Evolutionary conservation across 2,113 vertebrate species (phyloP).

Genomic region (Pangasianodon hypophthalmus): DNA sequence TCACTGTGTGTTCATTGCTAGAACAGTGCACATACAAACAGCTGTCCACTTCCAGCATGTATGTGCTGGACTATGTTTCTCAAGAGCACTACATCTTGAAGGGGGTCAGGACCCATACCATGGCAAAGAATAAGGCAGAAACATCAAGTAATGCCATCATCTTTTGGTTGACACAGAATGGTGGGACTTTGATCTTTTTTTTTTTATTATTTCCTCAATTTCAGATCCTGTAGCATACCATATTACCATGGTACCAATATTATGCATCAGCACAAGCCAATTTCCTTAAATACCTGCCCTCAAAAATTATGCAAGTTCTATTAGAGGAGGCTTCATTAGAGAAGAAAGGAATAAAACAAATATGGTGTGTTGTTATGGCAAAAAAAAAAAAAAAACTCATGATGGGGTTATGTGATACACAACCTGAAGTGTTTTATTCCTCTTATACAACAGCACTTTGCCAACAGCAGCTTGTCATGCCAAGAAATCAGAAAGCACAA

Average conservation of each 20-base stretch:
- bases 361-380: not conserved
- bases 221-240: not conserved
- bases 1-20: not conserved
- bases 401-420: not conserved
- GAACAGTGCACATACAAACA: not conserved
- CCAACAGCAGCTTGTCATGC: not conserved
- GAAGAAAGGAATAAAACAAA: not conserved
- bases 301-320: not conserved
- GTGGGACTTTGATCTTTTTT: not conserved
- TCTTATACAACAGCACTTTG: not conserved
- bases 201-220: not conserved
- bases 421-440: not conserved
- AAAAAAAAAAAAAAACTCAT: not conserved
- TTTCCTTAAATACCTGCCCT: not conserved
- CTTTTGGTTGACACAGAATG: not conserved
- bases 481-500: not conserved
- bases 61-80: not conserved
- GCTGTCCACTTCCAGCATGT: not conserved
- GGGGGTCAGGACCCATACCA: not conserved
- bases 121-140: not conserved
- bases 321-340: not conserved
- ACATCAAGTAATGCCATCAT: not conserved
- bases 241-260: not conserved
- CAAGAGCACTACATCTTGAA: not conserved
- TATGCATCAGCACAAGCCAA: not conserved